These are phyloP conservation scores for Mylabris phalerata DNA, from an alignment of 1,140 invertebrate genomes.

Conservation along the genomic window DNA sequence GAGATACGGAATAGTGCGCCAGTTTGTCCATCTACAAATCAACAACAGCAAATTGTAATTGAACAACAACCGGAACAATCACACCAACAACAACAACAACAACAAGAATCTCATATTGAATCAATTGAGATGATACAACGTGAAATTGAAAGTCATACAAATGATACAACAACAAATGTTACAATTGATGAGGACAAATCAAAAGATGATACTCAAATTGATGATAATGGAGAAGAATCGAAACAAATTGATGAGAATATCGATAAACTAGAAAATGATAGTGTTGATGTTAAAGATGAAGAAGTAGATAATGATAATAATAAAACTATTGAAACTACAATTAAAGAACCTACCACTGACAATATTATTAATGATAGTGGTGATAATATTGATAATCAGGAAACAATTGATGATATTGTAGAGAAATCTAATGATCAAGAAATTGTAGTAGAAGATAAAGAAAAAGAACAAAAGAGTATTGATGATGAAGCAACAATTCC, in stretches of 20 bases:
- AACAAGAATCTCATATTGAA: constrained; percentile 31
- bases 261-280: background rate
- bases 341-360: no score
- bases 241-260: background rate
- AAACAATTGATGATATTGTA: no score
- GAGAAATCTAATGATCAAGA: no score
- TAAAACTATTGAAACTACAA: background rate
- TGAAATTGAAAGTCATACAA: constrained; percentile 19
- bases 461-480: no score
- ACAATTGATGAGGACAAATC: constrained; percentile 7
- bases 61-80: background rate
- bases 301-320: background rate
- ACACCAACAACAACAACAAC: constrained; percentile 2
- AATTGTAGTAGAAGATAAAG: no score
- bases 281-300: constrained; percentile 1
- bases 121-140: constrained; percentile 41
- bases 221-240: background rate
- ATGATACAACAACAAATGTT: constrained; percentile 3
- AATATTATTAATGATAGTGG: no score
- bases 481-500: no score
- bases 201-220: constrained; percentile 1
- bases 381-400: no score
- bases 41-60: constrained; percentile 17
- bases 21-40: background rate
- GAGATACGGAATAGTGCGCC: constrained; percentile 38